Conservation (phyloP, 2,113 vertebrate genomes). For the Petaurus breviceps region DNA sequence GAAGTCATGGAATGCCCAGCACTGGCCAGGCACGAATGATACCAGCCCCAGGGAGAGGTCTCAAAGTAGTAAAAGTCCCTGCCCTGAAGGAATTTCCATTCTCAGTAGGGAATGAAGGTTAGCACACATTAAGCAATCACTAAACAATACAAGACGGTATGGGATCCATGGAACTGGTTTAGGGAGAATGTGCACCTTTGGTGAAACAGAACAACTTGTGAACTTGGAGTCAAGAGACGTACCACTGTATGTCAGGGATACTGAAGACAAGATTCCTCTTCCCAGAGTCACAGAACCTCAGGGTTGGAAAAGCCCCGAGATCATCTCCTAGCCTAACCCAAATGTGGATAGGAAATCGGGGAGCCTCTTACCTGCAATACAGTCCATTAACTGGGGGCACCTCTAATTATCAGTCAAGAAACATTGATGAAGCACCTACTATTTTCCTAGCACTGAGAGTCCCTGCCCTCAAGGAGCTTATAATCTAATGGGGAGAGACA, state of each 20-base stretch:
- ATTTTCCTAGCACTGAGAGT: not conserved
- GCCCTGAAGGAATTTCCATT: not conserved
- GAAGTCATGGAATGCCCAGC: not conserved
- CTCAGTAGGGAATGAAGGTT: not conserved
- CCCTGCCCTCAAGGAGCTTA: not conserved
- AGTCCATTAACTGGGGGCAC: not conserved
- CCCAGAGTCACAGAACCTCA: not conserved
- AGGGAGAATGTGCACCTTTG: not conserved
- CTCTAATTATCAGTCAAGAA: not conserved
- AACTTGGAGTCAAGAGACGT: not conserved
- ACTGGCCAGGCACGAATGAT: not conserved
- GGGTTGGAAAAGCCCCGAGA: not conserved
- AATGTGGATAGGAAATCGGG: not conserved
- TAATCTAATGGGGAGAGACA: not conserved
- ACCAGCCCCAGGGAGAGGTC: not conserved
- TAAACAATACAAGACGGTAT: not conserved
- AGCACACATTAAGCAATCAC: not conserved
- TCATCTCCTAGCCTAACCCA: not conserved
- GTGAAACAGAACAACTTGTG: not conserved
- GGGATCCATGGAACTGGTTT: not conserved
- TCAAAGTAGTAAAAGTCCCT: not conserved
- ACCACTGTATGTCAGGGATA: not conserved
- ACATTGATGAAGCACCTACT: not conserved
- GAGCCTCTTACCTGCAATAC: not conserved
- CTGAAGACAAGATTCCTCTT: not conserved